Conservation (phyloP, 2,113 vertebrate species). For the Cebus imitator region DNA sequence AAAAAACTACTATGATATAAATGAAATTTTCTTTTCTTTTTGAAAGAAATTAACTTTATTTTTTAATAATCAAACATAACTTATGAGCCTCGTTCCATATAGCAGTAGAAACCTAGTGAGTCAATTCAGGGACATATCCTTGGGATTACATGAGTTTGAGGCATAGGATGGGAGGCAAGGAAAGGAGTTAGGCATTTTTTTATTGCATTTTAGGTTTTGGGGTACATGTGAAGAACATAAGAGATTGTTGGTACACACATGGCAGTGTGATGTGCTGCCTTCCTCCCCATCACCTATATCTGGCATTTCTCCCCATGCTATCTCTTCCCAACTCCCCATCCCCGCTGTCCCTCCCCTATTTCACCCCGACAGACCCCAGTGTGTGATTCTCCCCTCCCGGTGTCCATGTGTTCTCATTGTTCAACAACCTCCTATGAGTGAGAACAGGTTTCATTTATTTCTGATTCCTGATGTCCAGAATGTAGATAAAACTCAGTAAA, state of each 20-base stretch:
- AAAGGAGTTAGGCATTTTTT: background rate
- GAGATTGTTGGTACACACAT: no score
- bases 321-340: no score
- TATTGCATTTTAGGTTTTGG: no score
- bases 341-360: no score
- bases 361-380: no score
- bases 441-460: background rate
- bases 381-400: no score
- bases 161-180: background rate
- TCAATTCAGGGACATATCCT: background rate
- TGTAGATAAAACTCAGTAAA: background rate
- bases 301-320: no score
- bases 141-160: background rate
- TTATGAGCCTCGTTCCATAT: background rate
- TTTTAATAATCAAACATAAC: constrained; percentile 29
- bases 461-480: background rate
- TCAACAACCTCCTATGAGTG: no score
- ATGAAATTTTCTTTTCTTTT: background rate
- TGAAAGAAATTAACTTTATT: constrained; percentile 4
- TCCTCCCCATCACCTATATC: no score
- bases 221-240: no score
- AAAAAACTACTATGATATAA: background rate
- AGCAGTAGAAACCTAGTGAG: background rate
- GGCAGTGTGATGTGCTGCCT: no score
- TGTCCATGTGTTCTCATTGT: no score